Conservation (phyloP, 2,797 vertebrate species). For the Lepus oiostolus region DNA sequence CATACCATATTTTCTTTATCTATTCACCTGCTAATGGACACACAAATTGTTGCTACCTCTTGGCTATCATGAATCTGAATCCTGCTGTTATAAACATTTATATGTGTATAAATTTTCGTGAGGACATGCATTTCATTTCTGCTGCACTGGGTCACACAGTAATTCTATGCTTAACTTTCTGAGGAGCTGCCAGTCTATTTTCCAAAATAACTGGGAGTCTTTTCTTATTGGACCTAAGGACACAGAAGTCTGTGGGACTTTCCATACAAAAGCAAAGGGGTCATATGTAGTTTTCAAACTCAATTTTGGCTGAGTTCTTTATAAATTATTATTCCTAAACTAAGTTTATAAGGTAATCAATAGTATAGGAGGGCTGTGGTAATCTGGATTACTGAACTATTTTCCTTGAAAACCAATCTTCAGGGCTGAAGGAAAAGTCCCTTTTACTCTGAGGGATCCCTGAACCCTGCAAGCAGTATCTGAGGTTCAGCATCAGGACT, state of each 20-base stretch:
- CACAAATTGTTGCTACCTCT: not conserved
- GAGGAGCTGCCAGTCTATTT: conserved; percentile 2
- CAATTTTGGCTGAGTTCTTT: not conserved
- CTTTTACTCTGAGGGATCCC: not conserved
- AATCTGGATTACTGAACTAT: conserved; percentile 9
- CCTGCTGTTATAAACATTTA: not conserved
- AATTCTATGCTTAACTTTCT: not conserved
- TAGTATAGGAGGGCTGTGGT: not conserved
- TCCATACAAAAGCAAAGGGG: not conserved
- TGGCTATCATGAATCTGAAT: conserved; percentile 29
- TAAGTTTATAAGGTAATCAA: conserved; percentile 25
- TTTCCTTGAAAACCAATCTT: conserved; percentile 34
- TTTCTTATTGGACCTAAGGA: not conserved
- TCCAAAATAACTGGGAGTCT: not conserved
- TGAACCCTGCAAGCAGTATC: not conserved
- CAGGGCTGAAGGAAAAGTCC: conserved; percentile 17
- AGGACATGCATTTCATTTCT: conserved; percentile 22
- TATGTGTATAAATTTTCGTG: not conserved
- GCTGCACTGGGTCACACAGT: not conserved
- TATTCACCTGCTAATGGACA: not conserved
- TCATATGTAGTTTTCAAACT: not conserved
- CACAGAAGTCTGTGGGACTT: not conserved
- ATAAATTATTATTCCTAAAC: conserved; percentile 26
- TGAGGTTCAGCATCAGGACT: not conserved
- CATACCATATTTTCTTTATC: not conserved